Conservation (phyloP, 1,140 invertebrate genomes). For the Trichomalopsis sarcophagae region DNA sequence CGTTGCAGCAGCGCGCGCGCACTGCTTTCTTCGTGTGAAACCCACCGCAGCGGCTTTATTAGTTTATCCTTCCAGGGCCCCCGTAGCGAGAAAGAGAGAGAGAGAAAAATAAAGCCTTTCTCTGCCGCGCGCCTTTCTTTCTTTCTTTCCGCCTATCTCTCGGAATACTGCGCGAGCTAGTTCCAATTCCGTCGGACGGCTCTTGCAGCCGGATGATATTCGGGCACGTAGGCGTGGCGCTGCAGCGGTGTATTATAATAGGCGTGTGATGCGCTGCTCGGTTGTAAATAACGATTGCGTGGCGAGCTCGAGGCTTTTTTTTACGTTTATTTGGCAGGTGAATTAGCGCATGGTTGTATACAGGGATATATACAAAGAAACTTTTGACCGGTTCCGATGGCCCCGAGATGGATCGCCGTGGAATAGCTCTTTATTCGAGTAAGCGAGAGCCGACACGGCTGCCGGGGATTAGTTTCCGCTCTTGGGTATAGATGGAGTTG, state of each 20-base stretch:
- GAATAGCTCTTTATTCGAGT: constrained; percentile 6
- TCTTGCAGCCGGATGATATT: neutral
- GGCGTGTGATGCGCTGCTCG: neutral
- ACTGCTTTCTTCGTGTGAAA: constrained; percentile 7
- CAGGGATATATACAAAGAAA: neutral
- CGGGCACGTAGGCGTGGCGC: constrained; percentile 1
- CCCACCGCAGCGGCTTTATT: neutral
- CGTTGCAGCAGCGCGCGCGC: neutral
- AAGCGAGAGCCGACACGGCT: neutral
- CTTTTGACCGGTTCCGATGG: neutral
- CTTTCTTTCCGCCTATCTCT: neutral
- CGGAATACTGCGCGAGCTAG: neutral
- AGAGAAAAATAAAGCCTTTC: neutral
- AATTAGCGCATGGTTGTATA: neutral
- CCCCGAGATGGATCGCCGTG: neutral
- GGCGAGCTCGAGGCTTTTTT: neutral
- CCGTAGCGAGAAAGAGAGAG: neutral
- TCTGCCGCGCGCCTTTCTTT: neutral
- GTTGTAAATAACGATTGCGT: neutral
- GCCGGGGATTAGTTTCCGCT: neutral
- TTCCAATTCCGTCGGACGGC: constrained; percentile 18
- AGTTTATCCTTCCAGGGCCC: neutral
- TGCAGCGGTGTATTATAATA: neutral
- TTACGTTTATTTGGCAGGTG: constrained; percentile 21
- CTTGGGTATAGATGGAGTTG: constrained; percentile 24